Conservation (phyloP, 30 jellyfish, hydroid and myxozoan genomes). For the Aurelia aurita complex sp. Pacific region DNA sequence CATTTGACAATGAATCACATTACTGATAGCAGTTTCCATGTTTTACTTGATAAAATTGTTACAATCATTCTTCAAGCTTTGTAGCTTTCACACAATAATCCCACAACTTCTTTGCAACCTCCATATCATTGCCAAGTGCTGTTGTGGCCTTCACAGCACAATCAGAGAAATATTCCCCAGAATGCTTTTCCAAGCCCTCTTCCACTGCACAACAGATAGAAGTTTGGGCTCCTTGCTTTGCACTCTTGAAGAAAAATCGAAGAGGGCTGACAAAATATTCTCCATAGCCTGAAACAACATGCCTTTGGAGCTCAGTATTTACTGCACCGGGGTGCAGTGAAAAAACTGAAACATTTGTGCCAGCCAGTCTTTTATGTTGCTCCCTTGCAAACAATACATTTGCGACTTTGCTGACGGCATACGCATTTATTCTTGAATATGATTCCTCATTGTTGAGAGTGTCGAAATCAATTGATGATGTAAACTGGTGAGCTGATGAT, state of each 20-base stretch:
- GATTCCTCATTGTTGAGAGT: conserved; percentile 18
- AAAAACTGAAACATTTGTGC: conserved; percentile 31
- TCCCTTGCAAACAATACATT: conserved; percentile 64
- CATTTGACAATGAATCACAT: too few relatives aligned
- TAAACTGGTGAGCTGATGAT: conserved; percentile 73
- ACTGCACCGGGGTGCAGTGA: conserved; percentile 74
- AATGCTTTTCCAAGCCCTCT: conserved; percentile 35
- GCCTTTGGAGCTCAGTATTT: conserved; percentile 31
- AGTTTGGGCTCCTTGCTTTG: conserved; percentile 71
- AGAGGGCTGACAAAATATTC: conserved; percentile 5
- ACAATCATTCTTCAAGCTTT: not conserved
- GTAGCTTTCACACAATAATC: conserved; percentile 69
- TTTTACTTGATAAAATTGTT: too few relatives aligned
- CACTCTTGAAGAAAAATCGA: conserved; percentile 13
- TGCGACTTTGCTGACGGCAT: conserved; percentile 59
- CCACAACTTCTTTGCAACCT: conserved; percentile 71
- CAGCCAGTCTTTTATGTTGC: conserved; percentile 32
- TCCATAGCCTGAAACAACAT: conserved; percentile 1
- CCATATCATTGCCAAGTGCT: conserved; percentile 58
- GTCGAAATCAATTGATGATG: conserved; percentile 21
- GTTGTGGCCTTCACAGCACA: conserved; percentile 36
- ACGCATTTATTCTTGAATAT: conserved; percentile 15
- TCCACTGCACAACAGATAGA: conserved; percentile 72
- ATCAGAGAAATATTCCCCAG: conserved; percentile 73
- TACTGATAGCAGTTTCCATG: too few relatives aligned